Evolutionary conservation across 2,113 vertebrate species (phyloP).

Genomic region (Pelvicachromis taeniatus): DNA sequence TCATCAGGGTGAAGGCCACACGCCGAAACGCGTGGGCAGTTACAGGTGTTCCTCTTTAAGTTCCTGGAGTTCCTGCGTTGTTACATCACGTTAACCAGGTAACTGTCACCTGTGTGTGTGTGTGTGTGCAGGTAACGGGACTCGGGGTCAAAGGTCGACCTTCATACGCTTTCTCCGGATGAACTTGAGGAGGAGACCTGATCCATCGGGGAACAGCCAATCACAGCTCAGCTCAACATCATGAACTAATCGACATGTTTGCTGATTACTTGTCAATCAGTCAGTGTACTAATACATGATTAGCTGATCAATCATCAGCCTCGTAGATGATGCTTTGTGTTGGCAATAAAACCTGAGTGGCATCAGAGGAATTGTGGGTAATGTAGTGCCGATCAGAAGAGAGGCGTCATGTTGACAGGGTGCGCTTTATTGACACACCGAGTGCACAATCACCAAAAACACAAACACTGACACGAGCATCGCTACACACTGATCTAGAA

Average conservation of each 20-base stretch:
- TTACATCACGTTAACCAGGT: neutral
- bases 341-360: neutral
- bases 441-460: constrained; percentile 35
- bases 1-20: no score
- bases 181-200: neutral
- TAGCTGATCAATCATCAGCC: neutral
- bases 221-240: neutral
- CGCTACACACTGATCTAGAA: constrained; percentile 25
- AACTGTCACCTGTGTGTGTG: neutral
- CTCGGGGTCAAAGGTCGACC: constrained; percentile 51
- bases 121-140: constrained; percentile 28
- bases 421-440: constrained; percentile 41
- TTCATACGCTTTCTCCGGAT: constrained; percentile 31
- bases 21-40: no score
- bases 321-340: neutral
- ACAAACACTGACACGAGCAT: constrained; percentile 8
- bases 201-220: neutral
- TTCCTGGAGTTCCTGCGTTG: no score
- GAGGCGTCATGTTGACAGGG: neutral
- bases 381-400: neutral
- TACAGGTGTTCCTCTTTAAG: no score
- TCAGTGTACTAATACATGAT: neutral
- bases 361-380: neutral
- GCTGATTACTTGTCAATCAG: neutral
- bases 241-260: neutral